phyloP scores from a whole-genome alignment of 1,140 invertebrate species.

The Pseudomyrmex concolor region DNA sequence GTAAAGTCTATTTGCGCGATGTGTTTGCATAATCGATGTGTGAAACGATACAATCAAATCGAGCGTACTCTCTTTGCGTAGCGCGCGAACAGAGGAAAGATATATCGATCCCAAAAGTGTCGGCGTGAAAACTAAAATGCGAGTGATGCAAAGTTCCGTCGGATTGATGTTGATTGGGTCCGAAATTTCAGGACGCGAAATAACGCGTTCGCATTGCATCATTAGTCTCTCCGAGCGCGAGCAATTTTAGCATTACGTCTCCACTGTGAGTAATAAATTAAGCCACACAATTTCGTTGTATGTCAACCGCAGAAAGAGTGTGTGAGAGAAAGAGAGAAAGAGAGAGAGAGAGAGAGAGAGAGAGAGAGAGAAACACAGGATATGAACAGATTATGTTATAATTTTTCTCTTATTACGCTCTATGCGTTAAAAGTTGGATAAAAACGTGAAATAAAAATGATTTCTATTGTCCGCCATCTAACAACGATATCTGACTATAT shows the following conservation, averaged over 20 bases:
- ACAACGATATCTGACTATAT: background rate
- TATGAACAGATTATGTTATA: background rate
- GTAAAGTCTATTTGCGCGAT: constrained; percentile 6
- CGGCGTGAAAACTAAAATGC: constrained; percentile 32
- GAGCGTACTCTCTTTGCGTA: no score
- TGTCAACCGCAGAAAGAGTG: background rate
- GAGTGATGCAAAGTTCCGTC: background rate
- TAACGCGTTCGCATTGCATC: background rate
- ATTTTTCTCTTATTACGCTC: background rate
- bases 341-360: background rate
- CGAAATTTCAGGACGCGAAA: constrained; percentile 7
- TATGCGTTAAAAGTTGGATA: background rate
- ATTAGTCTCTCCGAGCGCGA: constrained; percentile 16
- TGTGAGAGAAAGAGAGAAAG: no score
- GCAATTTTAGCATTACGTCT: constrained; percentile 41
- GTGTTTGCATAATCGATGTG: background rate
- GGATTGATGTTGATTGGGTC: constrained; percentile 38
- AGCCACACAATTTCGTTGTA: constrained; percentile 1
- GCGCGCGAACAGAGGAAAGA: background rate
- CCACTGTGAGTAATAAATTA: constrained; percentile 41
- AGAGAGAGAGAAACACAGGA: background rate
- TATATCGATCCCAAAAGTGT: constrained; percentile 10
- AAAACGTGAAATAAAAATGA: constrained; percentile 15
- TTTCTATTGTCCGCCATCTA: background rate
- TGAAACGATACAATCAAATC: constrained; percentile 11